Conservation (phyloP, 2,797 vertebrate genomes). For the Sebastes trivittatus region DNA sequence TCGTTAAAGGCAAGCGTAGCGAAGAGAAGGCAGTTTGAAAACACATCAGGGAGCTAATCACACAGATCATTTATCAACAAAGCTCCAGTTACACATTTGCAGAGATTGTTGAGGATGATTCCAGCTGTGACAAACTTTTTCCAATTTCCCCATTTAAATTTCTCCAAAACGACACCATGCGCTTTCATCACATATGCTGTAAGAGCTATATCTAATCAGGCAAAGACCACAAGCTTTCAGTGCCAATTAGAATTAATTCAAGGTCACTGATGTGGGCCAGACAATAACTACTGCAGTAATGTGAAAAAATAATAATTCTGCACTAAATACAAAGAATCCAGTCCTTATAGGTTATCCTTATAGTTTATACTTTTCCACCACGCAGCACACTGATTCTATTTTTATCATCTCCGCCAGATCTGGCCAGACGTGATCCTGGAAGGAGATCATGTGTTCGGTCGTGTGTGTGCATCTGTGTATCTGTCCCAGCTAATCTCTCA, state of each 20-base stretch:
- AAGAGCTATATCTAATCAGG: constrained; percentile 33
- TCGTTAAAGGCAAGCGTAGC: background rate
- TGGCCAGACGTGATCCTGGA: background rate
- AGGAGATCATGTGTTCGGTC: background rate
- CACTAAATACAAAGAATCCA: background rate
- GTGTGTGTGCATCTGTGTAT: background rate
- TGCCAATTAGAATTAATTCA: constrained; percentile 17
- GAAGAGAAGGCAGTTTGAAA: background rate
- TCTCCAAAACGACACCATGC: background rate
- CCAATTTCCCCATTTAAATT: constrained; percentile 10
- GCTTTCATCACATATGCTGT: background rate
- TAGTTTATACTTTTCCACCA: background rate
- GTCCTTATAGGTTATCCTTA: too few species aligned
- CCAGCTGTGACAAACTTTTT: constrained; percentile 27
- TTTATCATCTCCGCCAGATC: background rate
- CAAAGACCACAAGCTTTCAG: background rate
- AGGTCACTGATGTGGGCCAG: background rate
- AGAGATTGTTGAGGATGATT: background rate
- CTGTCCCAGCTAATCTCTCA: background rate
- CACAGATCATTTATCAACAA: constrained; percentile 17
- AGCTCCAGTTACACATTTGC: background rate
- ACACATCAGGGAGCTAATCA: constrained; percentile 29
- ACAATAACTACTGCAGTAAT: background rate
- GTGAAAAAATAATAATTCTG: background rate
- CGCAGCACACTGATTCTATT: background rate